A percentile compares a stretch with the other conserved stretches of the same genome.
Evolutionary conservation across 2,113 vertebrate species (phyloP).

Genomic region (Toxotes jaculatrix): DNA sequence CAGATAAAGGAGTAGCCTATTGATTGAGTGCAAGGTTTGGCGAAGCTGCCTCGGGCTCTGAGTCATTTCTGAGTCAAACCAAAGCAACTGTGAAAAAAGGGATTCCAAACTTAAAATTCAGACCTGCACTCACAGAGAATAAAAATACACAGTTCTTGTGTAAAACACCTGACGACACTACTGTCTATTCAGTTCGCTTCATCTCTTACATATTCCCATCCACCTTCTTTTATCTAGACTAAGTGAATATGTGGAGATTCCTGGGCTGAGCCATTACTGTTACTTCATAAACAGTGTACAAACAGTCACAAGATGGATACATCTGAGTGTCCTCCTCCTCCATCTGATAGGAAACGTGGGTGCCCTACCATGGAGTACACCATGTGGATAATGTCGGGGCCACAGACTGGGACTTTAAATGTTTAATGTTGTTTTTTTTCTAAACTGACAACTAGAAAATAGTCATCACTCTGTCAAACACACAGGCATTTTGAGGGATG

Average conservation of each 20-base stretch:
- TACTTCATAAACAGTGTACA: no score
- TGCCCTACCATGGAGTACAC: background rate
- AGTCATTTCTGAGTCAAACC: constrained; percentile 60
- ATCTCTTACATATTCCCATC: background rate
- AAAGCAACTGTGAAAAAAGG: constrained; percentile 18
- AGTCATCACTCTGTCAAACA: constrained; percentile 2
- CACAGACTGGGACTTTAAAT: background rate
- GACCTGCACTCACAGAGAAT: background rate
- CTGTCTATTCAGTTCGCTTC: constrained; percentile 7
- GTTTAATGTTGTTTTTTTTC: no score
- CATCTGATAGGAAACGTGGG: no score
- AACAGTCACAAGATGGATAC: background rate
- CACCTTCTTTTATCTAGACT: background rate
- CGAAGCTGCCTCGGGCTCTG: constrained; percentile 46
- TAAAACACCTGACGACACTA: constrained; percentile 5
- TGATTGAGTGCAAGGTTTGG: constrained; percentile 55
- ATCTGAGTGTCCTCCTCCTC: no score
- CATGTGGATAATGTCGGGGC: background rate
- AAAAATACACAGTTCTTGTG: background rate
- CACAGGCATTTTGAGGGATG: background rate
- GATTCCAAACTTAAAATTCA: constrained; percentile 33
- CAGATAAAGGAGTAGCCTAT: constrained; percentile 53
- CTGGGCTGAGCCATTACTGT: background rate
- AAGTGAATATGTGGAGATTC: background rate
- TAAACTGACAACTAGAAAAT: background rate